phyloP scores from a whole-genome alignment of 64 coral and sea anemone genomes.

The Exaiptasia diaphana region DNA sequence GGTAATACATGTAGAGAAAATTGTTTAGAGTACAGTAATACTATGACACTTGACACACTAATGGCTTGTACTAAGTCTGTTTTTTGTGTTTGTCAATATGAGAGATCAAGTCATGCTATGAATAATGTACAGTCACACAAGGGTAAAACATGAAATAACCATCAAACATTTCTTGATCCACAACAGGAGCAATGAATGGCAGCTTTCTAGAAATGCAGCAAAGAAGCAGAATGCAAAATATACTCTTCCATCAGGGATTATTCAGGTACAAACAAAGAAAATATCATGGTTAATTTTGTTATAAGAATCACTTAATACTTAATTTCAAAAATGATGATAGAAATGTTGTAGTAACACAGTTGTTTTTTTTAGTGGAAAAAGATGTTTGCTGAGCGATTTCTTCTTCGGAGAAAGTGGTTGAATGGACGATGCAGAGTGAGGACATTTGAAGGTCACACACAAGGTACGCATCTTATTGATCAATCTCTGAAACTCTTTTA shows the following conservation, averaged over 20 bases:
- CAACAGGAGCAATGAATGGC: conserved; percentile 63
- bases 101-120: too few species aligned
- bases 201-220: conserved; percentile 69
- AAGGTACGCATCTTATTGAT: conserved; percentile 39
- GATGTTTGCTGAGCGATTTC: conserved; percentile 95
- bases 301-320: too few species aligned
- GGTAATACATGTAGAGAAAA: too few species aligned
- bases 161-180: not conserved
- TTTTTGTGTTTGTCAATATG: too few species aligned
- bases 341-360: too few species aligned
- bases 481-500: not conserved
- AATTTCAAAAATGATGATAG: too few species aligned
- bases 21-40: too few species aligned
- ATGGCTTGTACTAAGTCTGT: too few species aligned
- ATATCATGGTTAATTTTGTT: too few species aligned
- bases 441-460: conserved; percentile 90
- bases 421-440: conserved; percentile 89
- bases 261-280: conserved; percentile 61
- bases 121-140: too few species aligned
- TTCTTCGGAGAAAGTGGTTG: conserved; percentile 87
- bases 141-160: not conserved
- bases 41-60: too few species aligned
- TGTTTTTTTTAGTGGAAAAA: conserved; percentile 91
- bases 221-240: conserved; percentile 68
- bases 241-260: conserved; percentile 53